Base-by-base conservation (phyloP, 2,113 vertebrate genomes). In the Chaetodon trifascialis region DNA sequence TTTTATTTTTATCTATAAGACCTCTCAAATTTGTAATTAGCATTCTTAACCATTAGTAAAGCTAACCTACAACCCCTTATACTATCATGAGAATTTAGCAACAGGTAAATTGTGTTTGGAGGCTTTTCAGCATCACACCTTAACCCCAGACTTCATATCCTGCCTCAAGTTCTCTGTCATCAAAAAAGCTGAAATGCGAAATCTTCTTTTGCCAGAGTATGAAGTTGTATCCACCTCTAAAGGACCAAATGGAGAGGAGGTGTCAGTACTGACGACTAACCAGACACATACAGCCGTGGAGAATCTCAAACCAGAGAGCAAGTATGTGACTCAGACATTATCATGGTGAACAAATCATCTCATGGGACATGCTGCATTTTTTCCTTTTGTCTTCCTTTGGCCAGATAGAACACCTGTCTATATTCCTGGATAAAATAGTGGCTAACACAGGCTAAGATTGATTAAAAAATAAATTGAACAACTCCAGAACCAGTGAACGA, bases 201-300 rank as follows among this genome's bases (percentile, higher is more conserved):
- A 56, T 23, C 19, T 71, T 59, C 9, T 30, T 44, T 80, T 76
- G 2, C 63, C 78, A 99, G 98, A 98, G 87, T 99, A 98, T 92
- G 96, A 97, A 90, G 96, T 99, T 58, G 94, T 96, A 68, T 98
- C 98, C 73, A 97, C 93, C 72, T 94, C 96, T 90, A 96, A 96
- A 77, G 97, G 97, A 77, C 94, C 94, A 30, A 89, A 94, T 63
- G 97, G 96, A 83, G 91, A 97, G 59, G 94, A 97, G 77, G 94
- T 96, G 72, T 97, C 96, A 1, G 76, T 98, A 84, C 90, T 97
- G 93, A 95, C 95, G 71, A 95, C 98, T 87, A 98, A 99, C 92
- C 97, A 98, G 94, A 99, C 98, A 0, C 97, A 98, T 90, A 97
- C 97, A 72, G 95, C 97, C 0, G 97, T 99, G 91, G 98, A 99